These are phyloP conservation scores for Zaprionus tsacasi DNA, from an alignment of 1,140 invertebrate species.

Conservation along the genomic window DNA sequence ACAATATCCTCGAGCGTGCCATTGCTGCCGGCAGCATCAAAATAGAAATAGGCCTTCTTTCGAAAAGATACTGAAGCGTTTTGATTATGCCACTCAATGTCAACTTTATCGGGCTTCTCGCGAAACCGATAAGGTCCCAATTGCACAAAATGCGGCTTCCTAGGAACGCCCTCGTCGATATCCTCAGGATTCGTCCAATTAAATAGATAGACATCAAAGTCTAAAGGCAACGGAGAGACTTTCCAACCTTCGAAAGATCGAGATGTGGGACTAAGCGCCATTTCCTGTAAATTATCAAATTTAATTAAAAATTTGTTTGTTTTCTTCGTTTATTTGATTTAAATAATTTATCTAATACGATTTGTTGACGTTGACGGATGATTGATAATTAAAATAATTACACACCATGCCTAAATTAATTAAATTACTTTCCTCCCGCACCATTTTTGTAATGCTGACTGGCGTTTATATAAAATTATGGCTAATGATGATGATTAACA, in stretches of 20 bases:
- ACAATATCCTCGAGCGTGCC: slow-evolving; percentile 90
- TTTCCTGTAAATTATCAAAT: slow-evolving; percentile 85
- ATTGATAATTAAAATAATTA: background rate
- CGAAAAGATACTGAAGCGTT: slow-evolving; percentile 94
- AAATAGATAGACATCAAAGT: slow-evolving; percentile 91
- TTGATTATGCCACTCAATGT: slow-evolving; percentile 88
- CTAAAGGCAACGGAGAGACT: slow-evolving; percentile 90
- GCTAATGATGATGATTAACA: slow-evolving; percentile 3
- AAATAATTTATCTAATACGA: background rate
- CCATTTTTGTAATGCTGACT: background rate
- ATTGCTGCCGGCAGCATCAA: slow-evolving; percentile 89
- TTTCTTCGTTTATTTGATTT: background rate
- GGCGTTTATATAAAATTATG: background rate
- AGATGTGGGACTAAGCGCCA: slow-evolving; percentile 87
- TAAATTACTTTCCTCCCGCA: background rate
- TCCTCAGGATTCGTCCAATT: slow-evolving; percentile 92
- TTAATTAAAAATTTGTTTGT: background rate
- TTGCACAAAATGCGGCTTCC: slow-evolving; percentile 88
- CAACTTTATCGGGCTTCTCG: slow-evolving; percentile 89
- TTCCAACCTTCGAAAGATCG: slow-evolving; percentile 89
- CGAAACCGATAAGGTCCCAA: slow-evolving; percentile 91
- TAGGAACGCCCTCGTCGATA: slow-evolving; percentile 83
- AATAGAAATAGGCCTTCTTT: slow-evolving; percentile 91
- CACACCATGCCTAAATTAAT: background rate
- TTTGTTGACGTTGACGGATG: background rate